Base-by-base conservation (phyloP, 2,888 invertebrate genomes). In the Noctua pronuba region DNA sequence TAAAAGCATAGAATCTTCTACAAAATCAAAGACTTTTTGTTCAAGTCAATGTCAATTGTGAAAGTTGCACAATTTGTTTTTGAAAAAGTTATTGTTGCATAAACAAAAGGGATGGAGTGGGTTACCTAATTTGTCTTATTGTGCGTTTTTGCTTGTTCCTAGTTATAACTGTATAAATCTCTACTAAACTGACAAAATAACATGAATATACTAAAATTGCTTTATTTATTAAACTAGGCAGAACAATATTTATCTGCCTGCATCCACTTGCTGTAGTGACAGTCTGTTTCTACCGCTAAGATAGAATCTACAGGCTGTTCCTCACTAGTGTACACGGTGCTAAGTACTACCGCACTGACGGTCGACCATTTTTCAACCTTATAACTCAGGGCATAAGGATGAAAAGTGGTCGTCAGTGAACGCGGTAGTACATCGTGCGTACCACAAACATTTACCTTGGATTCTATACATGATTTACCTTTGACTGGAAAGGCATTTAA, bases 21-120 rank as follows among this genome's bases (percentile, higher is more conserved):
- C n/a, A 31, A 75, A 72, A 55, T 64, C n/a, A 70, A 70, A 75
- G 28, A 44, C 13, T n/a, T 60, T 80, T 79, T 69, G 64, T n/a
- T 58, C 6, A 8, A 21, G 28, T 69, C n/a, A 46, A 65, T 44
- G 38, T 55, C 28, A 24, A 31, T 82, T 66, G 35, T 55, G 41
- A 58, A 10, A n/a, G n/a, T n/a, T 31, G 38, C 31, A 31, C 49
- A 35, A 28, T n/a, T 68, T 38, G 24, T 28, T 74, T 38, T 38
- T 0, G 2, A 38, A 49, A 24, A 73, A 28, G 1, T 28, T 13
- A 7, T 7, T 24, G 24, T 44, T 18, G 6, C 10, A 24, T 7
- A 44, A n/a, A 24, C 7, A 21, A 0, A 21, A 35, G n/a, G 13
- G 8, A n/a, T 35, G 5, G 8, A 62, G 31, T 24, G 24, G 24